phyloP scores from a whole-genome alignment of 2,888 invertebrate species.

The Pristionchus maxplancki region DNA sequence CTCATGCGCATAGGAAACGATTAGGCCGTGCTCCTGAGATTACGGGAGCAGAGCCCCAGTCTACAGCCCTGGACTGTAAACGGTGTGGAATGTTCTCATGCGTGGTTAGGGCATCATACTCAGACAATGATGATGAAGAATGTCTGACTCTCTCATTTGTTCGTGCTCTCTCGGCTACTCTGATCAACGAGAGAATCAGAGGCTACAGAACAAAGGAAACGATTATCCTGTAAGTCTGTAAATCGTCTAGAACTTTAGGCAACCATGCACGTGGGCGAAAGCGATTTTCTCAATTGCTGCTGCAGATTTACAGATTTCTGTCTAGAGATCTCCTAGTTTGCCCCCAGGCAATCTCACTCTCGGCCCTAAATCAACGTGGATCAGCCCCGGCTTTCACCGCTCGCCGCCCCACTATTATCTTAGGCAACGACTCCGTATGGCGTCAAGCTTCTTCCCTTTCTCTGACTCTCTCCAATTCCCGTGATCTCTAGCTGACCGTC shows the following conservation, averaged over 20 bases:
- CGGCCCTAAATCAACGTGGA: slow-evolving; percentile 9
- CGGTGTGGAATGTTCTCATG: neutral
- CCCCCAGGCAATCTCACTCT: neutral
- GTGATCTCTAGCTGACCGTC: neutral
- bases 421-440: slow-evolving; percentile 34
- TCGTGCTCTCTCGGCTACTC: too few species aligned
- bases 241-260: neutral
- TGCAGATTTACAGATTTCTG: neutral
- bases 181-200: too few species aligned
- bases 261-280: neutral
- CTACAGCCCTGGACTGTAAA: neutral
- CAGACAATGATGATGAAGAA: too few species aligned
- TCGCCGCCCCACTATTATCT: slow-evolving; percentile 36
- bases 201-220: too few species aligned
- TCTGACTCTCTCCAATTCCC: neutral
- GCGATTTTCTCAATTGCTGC: neutral
- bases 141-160: too few species aligned
- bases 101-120: too few species aligned
- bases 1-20: neutral
- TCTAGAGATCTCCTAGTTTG: neutral
- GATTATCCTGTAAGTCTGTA: neutral
- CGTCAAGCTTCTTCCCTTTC: neutral
- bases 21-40: neutral
- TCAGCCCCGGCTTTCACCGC: neutral
- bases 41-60: neutral